Percentiles rank a stretch among this genome's conserved stretches.
Evolutionary conservation across 2,888 invertebrate species (phyloP).

Genomic region (Apodemia arnacis): DNA sequence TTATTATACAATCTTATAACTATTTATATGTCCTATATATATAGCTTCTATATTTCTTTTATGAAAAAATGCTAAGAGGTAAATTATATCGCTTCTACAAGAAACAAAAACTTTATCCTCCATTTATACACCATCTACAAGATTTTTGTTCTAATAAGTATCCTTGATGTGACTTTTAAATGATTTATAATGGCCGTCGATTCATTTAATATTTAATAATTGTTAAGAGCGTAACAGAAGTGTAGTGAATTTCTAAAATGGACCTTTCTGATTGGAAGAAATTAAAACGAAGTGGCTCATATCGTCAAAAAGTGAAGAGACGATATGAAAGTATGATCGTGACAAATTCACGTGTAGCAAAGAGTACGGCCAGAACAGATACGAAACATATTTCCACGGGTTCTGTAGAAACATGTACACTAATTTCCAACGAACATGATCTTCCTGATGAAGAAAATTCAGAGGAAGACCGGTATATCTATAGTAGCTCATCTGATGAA

Average conservation of each 20-base stretch:
- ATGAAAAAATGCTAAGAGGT: background rate
- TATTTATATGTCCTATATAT: slow-evolving; percentile 1
- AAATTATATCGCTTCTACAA: background rate
- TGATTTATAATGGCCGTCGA: background rate
- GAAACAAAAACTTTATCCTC: background rate
- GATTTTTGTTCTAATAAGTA: slow-evolving; percentile 3
- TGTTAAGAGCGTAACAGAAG: background rate
- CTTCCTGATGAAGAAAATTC: background rate
- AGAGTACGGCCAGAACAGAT: background rate
- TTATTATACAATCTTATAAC: background rate
- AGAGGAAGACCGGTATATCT: slow-evolving; percentile 1
- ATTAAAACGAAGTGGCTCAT: slow-evolving; percentile 1
- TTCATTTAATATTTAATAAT: background rate
- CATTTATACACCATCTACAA: background rate
- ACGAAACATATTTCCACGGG: background rate
- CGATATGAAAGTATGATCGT: background rate
- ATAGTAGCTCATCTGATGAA: background rate
- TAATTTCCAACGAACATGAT: slow-evolving; percentile 4
- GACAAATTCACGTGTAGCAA: background rate
- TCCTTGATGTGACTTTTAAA: background rate
- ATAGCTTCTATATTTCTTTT: background rate
- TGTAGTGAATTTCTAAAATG: background rate
- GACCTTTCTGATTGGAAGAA: background rate
- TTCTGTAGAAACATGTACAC: background rate
- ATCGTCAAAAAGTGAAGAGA: slow-evolving; percentile 1